Percentiles rank a stretch among this genome's conserved stretches.
Conservation (phyloP, 2,888 invertebrate species). For the Malachius bipustulatus region DNA sequence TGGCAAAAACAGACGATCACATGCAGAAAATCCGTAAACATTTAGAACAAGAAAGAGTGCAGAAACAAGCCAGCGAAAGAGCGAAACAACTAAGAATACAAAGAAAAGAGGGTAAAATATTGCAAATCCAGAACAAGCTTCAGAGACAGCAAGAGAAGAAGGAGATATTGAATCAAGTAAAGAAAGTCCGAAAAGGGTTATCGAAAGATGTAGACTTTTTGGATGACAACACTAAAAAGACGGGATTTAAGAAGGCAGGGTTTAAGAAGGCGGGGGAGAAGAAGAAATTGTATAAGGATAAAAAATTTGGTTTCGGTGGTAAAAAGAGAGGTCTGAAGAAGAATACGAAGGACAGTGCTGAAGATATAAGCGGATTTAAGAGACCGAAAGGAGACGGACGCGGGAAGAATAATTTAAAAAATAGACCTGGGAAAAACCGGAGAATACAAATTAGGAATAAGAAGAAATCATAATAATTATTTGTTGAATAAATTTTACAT, state of each 20-base stretch:
- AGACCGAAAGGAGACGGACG: constrained; percentile 29
- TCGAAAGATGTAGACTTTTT: constrained; percentile 70
- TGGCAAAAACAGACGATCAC: constrained; percentile 94
- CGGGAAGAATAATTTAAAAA: constrained; percentile 20
- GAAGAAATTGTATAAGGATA: constrained; percentile 60
- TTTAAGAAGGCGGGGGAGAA: constrained; percentile 37
- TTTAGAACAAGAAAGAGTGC: constrained; percentile 71
- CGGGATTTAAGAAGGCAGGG: constrained; percentile 16
- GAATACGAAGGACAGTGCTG: constrained; percentile 73
- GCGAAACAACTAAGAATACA: constrained; percentile 81
- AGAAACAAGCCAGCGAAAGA: constrained; percentile 79
- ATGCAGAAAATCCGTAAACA: constrained; percentile 91
- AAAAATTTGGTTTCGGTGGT: constrained; percentile 91
- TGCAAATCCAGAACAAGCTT: constrained; percentile 68
- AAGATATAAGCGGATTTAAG: constrained; percentile 48
- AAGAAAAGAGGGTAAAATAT: constrained; percentile 84
- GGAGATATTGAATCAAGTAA: constrained; percentile 83
- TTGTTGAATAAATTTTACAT: too few species aligned
- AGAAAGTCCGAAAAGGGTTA: constrained; percentile 81
- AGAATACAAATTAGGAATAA: constrained; percentile 38
- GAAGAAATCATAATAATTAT: too few species aligned
- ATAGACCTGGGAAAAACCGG: constrained; percentile 37
- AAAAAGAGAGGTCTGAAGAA: constrained; percentile 82
- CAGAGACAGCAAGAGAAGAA: constrained; percentile 84
- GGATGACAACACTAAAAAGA: constrained; percentile 42